Evolutionary conservation across 2,113 vertebrate species (phyloP), one percentile per base, ranked within the genome.

Genomic region (Etheostoma spectabile): DNA sequence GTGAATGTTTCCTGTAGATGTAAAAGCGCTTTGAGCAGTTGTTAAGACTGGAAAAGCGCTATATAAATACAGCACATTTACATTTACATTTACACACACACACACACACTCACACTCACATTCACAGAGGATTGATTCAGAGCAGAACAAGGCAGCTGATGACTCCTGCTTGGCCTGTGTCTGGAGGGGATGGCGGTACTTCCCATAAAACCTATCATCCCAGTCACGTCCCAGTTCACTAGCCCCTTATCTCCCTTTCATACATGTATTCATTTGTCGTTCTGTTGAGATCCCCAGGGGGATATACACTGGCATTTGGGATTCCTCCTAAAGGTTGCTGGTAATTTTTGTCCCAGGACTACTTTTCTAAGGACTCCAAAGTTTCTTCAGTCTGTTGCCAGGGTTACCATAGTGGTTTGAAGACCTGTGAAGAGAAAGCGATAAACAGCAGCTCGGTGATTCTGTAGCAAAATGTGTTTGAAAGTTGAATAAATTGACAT

Each of bases 111-210:
- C 24, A 35, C 27, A 22, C 21, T 27, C 52, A 63, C 33, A 53
- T 13, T 0, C 65, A 91, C 91, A 93, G 87, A 90, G 88, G 57
- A 2, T n/a, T 70, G 61, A 91, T 93, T 93, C 85, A 92, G 73
- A 14, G 21, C 74, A 66, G 69, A 21, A 19, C 2, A 27, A 82
- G 74, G 85, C 92, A 92, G 90, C 91, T 92, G 92, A 89, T 64
- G 75, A 18, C 46, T 89, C 33, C 57, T 22, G 42, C 55, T 61
- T 35, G 21, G 0, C 38, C 22, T 56, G 86, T 89, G 86, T 91
- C 92, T 90, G 77, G 70, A 84, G 88, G 91, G 33, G 85, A 89
- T 68, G 80, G 68, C 62, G 0, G 79, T 55, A 6, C 88, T 62
- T 79, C 45, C 22, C 74, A 70, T 68, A 45, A 73, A 19, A 77